phyloP scores from a whole-genome alignment of 2,888 invertebrate species.

The Macrophya annulata region DNA sequence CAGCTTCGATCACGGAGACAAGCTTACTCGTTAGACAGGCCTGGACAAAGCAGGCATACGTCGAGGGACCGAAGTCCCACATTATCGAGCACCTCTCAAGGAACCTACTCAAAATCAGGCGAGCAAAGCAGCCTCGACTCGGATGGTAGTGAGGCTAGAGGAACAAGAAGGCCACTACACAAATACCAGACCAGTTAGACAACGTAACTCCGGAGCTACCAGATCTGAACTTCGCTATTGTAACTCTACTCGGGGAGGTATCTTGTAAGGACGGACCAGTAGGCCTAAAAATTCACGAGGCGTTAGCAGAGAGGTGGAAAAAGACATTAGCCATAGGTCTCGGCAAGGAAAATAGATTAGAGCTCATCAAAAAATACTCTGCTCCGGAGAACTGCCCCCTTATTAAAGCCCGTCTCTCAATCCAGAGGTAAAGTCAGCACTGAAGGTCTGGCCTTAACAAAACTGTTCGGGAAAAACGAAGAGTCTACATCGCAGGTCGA shows the following conservation, averaged over 20 bases:
- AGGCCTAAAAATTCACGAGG: neutral
- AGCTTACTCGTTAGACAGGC: neutral
- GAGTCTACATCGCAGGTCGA: conserved; percentile 43
- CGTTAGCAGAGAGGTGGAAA: neutral
- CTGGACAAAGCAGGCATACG: neutral
- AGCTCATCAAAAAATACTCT: neutral
- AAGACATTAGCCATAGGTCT: neutral
- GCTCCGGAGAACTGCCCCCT: neutral
- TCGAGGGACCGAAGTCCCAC: conserved; percentile 4
- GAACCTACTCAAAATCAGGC: no score
- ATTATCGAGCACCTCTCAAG: neutral
- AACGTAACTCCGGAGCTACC: neutral
- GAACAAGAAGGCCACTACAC: no score
- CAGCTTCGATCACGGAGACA: conserved; percentile 24
- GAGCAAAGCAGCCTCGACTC: neutral
- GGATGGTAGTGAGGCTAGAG: no score
- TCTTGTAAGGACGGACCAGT: neutral
- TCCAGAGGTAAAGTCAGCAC: conserved; percentile 3
- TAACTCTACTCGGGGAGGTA: neutral
- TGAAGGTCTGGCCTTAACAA: neutral
- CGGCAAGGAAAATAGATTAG: neutral
- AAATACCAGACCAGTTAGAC: neutral
- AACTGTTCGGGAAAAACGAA: neutral
- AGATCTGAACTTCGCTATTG: neutral
- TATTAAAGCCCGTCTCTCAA: neutral